Base-by-base conservation (phyloP, 2,888 invertebrate species). In the Hirtodrosophila histrioides region DNA sequence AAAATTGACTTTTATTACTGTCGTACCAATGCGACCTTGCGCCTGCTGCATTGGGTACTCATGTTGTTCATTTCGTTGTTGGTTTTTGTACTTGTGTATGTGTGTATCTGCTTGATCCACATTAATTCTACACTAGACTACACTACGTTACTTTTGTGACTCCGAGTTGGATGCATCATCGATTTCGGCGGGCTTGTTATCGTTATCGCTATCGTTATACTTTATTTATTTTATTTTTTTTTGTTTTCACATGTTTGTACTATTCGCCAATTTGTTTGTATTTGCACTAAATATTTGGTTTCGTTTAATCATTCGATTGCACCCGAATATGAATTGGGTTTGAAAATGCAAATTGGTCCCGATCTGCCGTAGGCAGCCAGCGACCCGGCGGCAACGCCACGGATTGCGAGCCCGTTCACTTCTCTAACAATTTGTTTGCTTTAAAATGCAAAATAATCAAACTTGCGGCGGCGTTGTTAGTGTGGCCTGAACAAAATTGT, bases 321-420 rank as follows among this genome's bases (percentile, higher is more conserved):
- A 43, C 39, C 6, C 45, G n/a, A 10, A 36, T 12, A 39, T n/a
- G 23, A 55, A 55, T 27, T 27, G 6, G 6, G 27, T 8, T 31
- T 27, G 27, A 27, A 31, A 37, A 36, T 45, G 37, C n/a, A 29
- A 41, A 43, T 62, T 74, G 67, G 48, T 80, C 69, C 68, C 69
- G 63, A 78, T 69, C 76, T 61, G 76, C 66, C 64, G 57, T 58
- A 50, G 54, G 72, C 78, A 65, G 74, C 54, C 63, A 60, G 74
- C 77, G 71, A 73, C 58, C 83, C 79, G 83, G 79, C 81, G 86
- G 83, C 76, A 75, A 70, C 75, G 83, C 74, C 82, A 69, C 82
- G 82, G 68, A 64, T 75, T 64, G 72, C 65, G 76, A 60, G 61
- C 56, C 66, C 68, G 71, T 70, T 31, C 46, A 61, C 71, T 69